Evolutionary conservation across 2,888 invertebrate genomes (phyloP).

Genomic region (Euzophera pinguis): DNA sequence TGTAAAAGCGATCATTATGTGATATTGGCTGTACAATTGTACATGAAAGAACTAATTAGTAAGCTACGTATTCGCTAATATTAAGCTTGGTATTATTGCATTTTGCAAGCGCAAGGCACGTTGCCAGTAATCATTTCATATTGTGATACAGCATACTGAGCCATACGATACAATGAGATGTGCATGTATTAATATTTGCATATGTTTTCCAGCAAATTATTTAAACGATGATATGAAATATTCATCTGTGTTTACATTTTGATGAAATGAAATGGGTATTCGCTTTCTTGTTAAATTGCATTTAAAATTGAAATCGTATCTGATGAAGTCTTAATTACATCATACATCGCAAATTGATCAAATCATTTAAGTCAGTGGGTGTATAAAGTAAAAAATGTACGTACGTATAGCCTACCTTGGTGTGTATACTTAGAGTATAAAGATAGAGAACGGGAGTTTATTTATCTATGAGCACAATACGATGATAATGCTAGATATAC

Average conservation of each 20-base stretch:
- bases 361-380: too few relatives aligned
- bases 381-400: too few relatives aligned
- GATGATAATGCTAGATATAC: too few relatives aligned
- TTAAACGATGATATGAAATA: slow-evolving; percentile 9
- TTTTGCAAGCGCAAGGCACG: slow-evolving; percentile 6
- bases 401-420: too few relatives aligned
- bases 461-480: too few relatives aligned
- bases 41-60: slow-evolving; percentile 11
- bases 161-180: background rate
- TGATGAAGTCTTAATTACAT: too few relatives aligned
- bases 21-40: slow-evolving; percentile 26
- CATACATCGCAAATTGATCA: too few relatives aligned
- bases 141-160: background rate
- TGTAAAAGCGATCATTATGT: slow-evolving; percentile 20
- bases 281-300: slow-evolving; percentile 1
- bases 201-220: background rate
- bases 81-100: slow-evolving; percentile 5
- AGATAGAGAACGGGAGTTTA: too few relatives aligned
- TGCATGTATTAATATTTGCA: slow-evolving; percentile 7
- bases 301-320: background rate
- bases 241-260: slow-evolving; percentile 8
- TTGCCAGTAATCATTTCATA: slow-evolving; percentile 5
- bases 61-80: background rate
- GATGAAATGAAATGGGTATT: background rate
- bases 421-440: too few relatives aligned